Base-by-base conservation (phyloP, 1,140 invertebrate genomes). In the Cylas formicarius region DNA sequence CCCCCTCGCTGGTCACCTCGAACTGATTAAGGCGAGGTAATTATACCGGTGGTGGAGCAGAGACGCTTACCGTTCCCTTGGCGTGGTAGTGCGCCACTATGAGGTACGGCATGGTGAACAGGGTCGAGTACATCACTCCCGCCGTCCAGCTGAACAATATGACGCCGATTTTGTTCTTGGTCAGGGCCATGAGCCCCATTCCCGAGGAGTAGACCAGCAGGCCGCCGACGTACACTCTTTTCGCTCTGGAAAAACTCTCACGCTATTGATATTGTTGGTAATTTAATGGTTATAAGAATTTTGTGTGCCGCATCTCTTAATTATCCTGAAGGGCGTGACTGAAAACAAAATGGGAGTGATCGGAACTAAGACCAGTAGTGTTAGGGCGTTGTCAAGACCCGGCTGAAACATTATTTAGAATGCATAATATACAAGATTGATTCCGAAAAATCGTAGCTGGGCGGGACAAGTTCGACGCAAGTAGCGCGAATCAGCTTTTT, bases 91-190 rank as follows among this genome's bases (percentile, higher is more conserved):
- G 85, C 2, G 93, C 91, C 7, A 97, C 78, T 13, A 97, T 70
- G 9, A 97, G 67, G 62, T 95, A 97, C 1, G 93, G 93, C 89
- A 97, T 93, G 2, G 92, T 97, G 65, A 97, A 97, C 8, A 97
- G 71, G 0, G 93, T 97, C 0, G 92, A 92, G 66, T 97, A 97
- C 90, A 96, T 94, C 18, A 97, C 81, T 0, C 93, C 93, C 2
- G 90, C 89, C 0, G 86, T 84, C 77, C 85, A 87, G 24, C 89
- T 92, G 57, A 92, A 90, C 4, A 92, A 55, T 26, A 94, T 81
- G 0, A 92, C 89, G n/a, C 84, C 85, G 14, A 77, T 69, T 44
- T 77, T 82, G 47, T 85, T 80, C 31, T 84, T 77, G 0, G 79
- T 76, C 2, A 86, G 44, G 1, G 88, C 90, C 82, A 97, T 88